A percentile compares a stretch with the other conserved stretches of the same genome.
These are phyloP conservation scores for Recurvirostra avosetta DNA, from an alignment of 2,113 vertebrate genomes.

Conservation along the genomic window DNA sequence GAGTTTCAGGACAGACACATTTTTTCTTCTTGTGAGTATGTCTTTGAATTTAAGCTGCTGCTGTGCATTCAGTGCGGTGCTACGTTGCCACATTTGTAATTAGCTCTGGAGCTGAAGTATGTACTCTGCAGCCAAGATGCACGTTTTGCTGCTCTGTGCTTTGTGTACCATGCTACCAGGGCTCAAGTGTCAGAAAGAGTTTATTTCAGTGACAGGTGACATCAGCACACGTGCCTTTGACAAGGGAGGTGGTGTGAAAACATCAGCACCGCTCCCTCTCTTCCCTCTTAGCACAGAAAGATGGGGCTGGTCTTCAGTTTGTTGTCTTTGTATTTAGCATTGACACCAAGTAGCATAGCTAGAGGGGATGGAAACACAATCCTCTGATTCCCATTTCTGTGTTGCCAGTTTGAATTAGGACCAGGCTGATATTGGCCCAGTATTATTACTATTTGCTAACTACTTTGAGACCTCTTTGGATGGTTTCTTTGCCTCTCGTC, in stretches of 20 bases:
- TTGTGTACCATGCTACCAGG: not conserved
- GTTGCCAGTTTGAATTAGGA: not conserved
- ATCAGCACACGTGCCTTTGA: not conserved
- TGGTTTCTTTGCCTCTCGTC: not conserved
- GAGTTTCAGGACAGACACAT: not conserved
- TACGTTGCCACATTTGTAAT: not conserved
- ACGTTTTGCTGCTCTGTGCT: not conserved
- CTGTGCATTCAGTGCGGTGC: not conserved
- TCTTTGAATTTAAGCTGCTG: not conserved
- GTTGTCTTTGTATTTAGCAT: not conserved
- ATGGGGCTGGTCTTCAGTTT: not conserved
- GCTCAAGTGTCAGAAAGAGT: not conserved
- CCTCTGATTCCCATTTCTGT: not conserved
- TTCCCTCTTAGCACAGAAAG: not conserved
- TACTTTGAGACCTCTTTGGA: not conserved
- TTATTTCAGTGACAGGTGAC: slow-evolving; percentile 1
- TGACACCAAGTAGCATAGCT: not conserved
- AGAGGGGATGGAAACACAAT: not conserved
- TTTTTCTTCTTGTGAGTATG: not conserved
- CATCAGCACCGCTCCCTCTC: not conserved
- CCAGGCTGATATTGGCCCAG: not conserved
- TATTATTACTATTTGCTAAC: not conserved
- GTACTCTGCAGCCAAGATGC: not conserved
- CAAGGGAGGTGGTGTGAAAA: not conserved
- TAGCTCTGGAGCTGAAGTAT: not conserved